Evolutionary conservation across 2,113 vertebrate species (phyloP).

Genomic region (Carlito syrichta): DNA sequence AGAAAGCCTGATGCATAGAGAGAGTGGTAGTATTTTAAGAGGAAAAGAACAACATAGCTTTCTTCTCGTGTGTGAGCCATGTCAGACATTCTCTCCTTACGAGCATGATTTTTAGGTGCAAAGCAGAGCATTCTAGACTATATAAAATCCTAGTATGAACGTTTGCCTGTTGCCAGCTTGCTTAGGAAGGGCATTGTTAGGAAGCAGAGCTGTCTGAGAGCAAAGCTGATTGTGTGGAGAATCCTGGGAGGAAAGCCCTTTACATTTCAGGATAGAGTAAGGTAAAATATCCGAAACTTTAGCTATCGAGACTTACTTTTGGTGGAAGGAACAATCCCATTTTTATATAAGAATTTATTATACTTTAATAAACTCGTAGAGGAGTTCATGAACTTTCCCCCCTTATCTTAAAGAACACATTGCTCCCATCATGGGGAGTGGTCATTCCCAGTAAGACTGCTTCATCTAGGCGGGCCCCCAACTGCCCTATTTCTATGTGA

Average conservation of each 20-base stretch:
- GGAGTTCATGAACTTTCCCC: no score
- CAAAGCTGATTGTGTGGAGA: background rate
- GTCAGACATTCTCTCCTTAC: background rate
- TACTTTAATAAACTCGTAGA: background rate
- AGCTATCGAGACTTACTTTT: background rate
- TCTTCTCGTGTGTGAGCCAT: background rate
- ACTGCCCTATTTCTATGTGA: background rate
- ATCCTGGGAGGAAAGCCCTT: background rate
- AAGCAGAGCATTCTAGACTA: background rate
- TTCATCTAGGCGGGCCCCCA: background rate
- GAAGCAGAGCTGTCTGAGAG: background rate
- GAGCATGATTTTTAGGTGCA: background rate
- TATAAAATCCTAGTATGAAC: background rate
- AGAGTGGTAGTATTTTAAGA: background rate
- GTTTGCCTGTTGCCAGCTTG: background rate
- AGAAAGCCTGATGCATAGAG: background rate
- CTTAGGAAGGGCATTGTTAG: background rate
- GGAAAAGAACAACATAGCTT: background rate
- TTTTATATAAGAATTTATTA: background rate
- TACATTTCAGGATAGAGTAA: background rate
- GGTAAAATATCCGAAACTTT: background rate
- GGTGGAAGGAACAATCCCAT: background rate
- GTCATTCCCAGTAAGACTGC: background rate
- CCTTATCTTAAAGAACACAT: background rate
- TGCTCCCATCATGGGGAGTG: background rate